phyloP scores from a whole-genome alignment of 92 coral and sea anemone species.

The Siderastrea siderea region DNA sequence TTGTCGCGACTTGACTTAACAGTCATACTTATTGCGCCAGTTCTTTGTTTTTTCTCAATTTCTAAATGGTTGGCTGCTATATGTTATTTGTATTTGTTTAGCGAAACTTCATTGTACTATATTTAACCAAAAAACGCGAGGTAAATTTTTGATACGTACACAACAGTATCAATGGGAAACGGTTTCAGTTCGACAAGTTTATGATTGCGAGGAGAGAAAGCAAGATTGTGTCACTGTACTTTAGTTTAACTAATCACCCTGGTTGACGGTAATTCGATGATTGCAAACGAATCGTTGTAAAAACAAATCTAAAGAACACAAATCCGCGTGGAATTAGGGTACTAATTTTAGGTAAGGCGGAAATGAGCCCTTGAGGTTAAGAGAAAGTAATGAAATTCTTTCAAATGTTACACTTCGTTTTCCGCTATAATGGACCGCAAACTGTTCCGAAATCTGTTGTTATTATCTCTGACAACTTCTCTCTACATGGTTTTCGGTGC shows the following conservation, averaged over 20 bases:
- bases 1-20: no score
- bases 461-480: conserved; percentile 10
- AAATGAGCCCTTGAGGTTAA: background rate
- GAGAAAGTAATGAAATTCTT: background rate
- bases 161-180: background rate
- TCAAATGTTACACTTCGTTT: background rate
- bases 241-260: no score
- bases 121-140: no score
- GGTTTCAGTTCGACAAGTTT: background rate
- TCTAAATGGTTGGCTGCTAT: background rate
- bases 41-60: background rate
- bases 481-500: conserved; percentile 42
- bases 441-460: conserved; percentile 1
- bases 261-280: no score
- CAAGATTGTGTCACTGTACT: background rate
- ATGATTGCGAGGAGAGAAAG: background rate
- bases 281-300: no score
- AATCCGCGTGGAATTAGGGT: no score
- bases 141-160: background rate
- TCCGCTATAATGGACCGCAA: background rate
- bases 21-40: background rate
- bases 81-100: background rate
- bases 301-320: no score
- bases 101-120: background rate
- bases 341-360: no score